phyloP scores from a whole-genome alignment of 2,888 invertebrate genomes.

The Platycheirus albimanus region DNA sequence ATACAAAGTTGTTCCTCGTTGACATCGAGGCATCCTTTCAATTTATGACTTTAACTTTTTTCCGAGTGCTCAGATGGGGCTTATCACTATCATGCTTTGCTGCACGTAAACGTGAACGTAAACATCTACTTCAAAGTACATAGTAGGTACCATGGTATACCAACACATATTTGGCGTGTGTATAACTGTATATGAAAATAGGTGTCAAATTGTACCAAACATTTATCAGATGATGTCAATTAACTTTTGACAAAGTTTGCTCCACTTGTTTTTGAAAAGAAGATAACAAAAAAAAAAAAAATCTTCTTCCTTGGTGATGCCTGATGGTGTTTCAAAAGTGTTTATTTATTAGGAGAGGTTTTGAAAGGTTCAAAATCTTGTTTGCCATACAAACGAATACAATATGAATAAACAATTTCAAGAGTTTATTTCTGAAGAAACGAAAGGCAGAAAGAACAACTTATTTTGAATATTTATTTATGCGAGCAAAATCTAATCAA shows the following conservation, averaged over 20 bases:
- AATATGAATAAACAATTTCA: not conserved
- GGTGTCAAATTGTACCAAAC: slow-evolving; percentile 68
- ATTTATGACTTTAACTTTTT: slow-evolving; percentile 65
- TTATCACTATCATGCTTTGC: slow-evolving; percentile 38
- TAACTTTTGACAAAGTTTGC: slow-evolving; percentile 57
- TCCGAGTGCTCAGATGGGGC: slow-evolving; percentile 44
- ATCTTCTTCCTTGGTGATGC: too few relatives aligned
- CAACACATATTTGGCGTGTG: slow-evolving; percentile 25
- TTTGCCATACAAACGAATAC: not conserved
- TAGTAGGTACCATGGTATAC: slow-evolving; percentile 12
- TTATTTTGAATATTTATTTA: not conserved
- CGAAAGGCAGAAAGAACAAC: not conserved
- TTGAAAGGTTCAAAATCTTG: not conserved
- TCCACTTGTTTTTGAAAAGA: not conserved
- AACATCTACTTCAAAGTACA: too few relatives aligned
- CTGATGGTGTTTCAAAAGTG: too few relatives aligned
- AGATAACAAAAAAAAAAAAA: not conserved
- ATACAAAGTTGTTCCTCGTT: slow-evolving; percentile 66
- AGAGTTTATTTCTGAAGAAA: not conserved
- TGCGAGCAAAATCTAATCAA: not conserved
- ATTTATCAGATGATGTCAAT: slow-evolving; percentile 70
- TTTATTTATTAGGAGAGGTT: not conserved
- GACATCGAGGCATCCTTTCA: slow-evolving; percentile 63
- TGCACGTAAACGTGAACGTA: slow-evolving; percentile 36
- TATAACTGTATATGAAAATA: slow-evolving; percentile 33